phyloP scores from a whole-genome alignment of 23 tunicate genomes.

The Halocynthia aurantium region DNA sequence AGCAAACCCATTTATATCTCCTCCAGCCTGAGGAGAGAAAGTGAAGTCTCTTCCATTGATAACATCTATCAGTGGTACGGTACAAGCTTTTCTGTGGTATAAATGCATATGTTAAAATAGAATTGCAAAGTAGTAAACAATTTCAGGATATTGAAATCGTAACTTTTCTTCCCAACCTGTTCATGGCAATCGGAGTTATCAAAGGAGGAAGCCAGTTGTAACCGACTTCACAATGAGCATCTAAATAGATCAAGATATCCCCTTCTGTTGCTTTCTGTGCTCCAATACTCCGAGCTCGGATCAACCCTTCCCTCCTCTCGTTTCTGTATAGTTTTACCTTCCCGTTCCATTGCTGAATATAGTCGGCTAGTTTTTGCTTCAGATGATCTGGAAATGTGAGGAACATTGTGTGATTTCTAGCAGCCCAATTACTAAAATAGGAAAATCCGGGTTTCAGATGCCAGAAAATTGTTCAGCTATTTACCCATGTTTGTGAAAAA shows the following conservation, averaged over 20 bases:
- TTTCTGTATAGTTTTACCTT: slow-evolving; percentile 80
- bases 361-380: slow-evolving; percentile 54
- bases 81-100: slow-evolving; percentile 47
- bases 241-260: slow-evolving; percentile 67
- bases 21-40: slow-evolving; percentile 92
- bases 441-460: no score
- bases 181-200: slow-evolving; percentile 76
- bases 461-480: no score
- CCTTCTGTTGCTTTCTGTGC: slow-evolving; percentile 71
- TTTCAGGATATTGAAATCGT: background rate
- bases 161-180: slow-evolving; percentile 41
- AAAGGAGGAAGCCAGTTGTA: slow-evolving; percentile 97
- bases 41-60: slow-evolving; percentile 91
- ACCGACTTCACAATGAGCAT: slow-evolving; percentile 97
- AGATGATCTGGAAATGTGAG: slow-evolving; percentile 53
- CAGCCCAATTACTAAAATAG: no score
- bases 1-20: slow-evolving; percentile 82
- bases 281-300: slow-evolving; percentile 92
- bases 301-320: slow-evolving; percentile 85
- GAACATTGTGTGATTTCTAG: no score
- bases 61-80: slow-evolving; percentile 87
- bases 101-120: background rate
- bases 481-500: no score
- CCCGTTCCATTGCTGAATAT: slow-evolving; percentile 76
- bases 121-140: background rate